Conservation (phyloP, 2,888 invertebrate species). For the Athalia circularis region DNA sequence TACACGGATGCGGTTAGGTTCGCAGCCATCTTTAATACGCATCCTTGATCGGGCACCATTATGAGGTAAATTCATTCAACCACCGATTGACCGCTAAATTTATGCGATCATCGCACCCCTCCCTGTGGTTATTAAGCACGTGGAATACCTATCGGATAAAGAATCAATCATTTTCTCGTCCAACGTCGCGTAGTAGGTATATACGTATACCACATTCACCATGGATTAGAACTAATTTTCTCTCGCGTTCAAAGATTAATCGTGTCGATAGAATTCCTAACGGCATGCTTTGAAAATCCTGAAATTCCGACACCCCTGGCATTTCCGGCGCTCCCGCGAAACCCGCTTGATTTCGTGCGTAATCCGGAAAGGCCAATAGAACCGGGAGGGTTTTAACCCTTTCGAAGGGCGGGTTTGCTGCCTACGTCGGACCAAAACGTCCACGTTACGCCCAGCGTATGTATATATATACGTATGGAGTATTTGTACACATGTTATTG, state of each 20-base stretch:
- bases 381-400: conserved; percentile 26
- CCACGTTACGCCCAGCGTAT: no score
- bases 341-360: conserved; percentile 37
- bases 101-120: no score
- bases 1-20: background rate
- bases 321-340: conserved; percentile 39
- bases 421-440: background rate
- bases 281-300: conserved; percentile 31
- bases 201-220: conserved; percentile 6
- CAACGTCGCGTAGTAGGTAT: background rate
- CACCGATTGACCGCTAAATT: no score
- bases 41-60: background rate
- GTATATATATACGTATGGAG: background rate
- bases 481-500: conserved; percentile 6
- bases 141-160: background rate
- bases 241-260: conserved; percentile 31
- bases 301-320: conserved; percentile 32
- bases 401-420: background rate
- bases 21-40: background rate
- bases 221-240: conserved; percentile 27
- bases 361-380: conserved; percentile 35
- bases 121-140: background rate
- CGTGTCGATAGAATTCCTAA: conserved; percentile 40
- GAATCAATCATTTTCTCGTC: conserved; percentile 17
- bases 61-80: no score